Percentiles rank a stretch among this genome's conserved stretches.
phyloP scores from a whole-genome alignment of 2,888 invertebrate genomes.

The Andricus curvator region DNA sequence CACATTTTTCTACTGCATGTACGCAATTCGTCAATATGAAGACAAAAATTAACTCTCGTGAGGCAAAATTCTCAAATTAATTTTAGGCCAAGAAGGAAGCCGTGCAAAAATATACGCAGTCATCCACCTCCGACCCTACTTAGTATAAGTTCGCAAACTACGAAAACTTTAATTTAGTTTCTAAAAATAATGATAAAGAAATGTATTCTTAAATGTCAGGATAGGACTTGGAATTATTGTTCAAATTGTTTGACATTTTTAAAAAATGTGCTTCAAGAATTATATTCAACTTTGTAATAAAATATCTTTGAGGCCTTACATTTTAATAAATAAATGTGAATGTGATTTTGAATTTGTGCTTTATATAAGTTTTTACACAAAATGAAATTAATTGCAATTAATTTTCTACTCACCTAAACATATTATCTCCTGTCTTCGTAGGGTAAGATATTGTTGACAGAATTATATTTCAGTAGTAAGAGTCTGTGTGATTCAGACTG shows the following conservation, averaged over 20 bases:
- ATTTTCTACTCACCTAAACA: neutral
- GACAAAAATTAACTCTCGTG: neutral
- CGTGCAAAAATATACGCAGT: neutral
- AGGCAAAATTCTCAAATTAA: slow-evolving; percentile 16
- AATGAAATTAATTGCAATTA: neutral
- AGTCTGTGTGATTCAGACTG: neutral
- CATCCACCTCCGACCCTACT: neutral
- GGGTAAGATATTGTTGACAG: neutral
- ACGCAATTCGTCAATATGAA: neutral
- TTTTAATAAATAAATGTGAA: neutral
- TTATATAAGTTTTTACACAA: neutral
- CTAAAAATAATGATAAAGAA: too few species aligned
- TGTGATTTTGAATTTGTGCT: too few species aligned
- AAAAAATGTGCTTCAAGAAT: too few species aligned
- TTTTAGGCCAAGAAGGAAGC: neutral
- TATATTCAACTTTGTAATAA: neutral
- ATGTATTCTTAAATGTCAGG: too few species aligned
- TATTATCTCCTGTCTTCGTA: neutral
- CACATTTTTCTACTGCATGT: slow-evolving; percentile 18
- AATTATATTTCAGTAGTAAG: slow-evolving; percentile 30
- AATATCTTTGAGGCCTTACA: neutral
- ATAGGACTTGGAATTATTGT: too few species aligned
- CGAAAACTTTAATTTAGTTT: too few species aligned
- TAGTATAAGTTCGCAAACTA: neutral
- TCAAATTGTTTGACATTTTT: too few species aligned